Evolutionary conservation across 2,888 invertebrate genomes (phyloP).

Genomic region (Agrotis segetum): DNA sequence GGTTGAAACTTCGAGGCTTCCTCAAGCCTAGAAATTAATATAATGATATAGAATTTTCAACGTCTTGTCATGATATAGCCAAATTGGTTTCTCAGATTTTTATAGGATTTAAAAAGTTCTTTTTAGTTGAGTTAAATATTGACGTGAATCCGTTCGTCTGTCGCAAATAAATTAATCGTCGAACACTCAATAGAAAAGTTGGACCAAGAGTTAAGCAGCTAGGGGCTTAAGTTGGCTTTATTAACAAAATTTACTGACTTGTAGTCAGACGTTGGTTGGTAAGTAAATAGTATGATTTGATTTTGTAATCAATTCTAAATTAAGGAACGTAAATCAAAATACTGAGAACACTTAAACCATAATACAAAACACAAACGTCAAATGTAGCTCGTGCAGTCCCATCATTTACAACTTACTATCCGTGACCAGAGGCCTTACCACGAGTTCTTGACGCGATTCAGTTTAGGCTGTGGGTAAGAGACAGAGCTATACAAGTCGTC

Average conservation of each 20-base stretch:
- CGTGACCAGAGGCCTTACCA: too few species aligned
- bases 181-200: slow-evolving; percentile 34
- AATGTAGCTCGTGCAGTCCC: not conserved
- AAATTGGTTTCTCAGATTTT: slow-evolving; percentile 45
- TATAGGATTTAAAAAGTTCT: slow-evolving; percentile 25
- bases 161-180: slow-evolving; percentile 36
- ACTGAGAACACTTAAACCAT: not conserved
- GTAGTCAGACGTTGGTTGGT: not conserved
- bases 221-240: not conserved
- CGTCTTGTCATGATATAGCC: slow-evolving; percentile 26
- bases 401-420: not conserved
- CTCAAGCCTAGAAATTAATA: slow-evolving; percentile 48
- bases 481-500: too few species aligned
- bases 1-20: slow-evolving; percentile 33
- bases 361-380: not conserved
- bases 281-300: not conserved
- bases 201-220: slow-evolving; percentile 8
- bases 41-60: slow-evolving; percentile 46
- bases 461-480: too few species aligned
- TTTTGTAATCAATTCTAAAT: not conserved
- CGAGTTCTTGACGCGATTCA: too few species aligned
- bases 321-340: not conserved
- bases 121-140: slow-evolving; percentile 41
- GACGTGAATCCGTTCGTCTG: slow-evolving; percentile 8
- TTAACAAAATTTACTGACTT: slow-evolving; percentile 9